Evolutionary conservation across 2,888 invertebrate genomes (phyloP).

Genomic region (Drosophila setosimentum): DNA sequence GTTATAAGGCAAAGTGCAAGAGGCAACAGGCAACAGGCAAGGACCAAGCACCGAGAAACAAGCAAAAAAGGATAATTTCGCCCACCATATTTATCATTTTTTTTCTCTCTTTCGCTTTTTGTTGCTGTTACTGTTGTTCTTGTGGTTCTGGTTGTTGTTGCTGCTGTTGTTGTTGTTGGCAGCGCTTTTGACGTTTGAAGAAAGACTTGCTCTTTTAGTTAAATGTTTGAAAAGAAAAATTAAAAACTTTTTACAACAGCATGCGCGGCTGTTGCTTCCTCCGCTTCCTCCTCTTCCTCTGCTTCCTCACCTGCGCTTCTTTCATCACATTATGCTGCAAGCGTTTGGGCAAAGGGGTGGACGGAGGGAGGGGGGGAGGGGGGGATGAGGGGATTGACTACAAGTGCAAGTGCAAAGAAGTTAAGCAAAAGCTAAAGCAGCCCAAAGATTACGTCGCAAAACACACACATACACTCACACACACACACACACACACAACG

Average conservation of each 20-base stretch:
- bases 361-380: no score
- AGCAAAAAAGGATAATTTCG: slow-evolving; percentile 59
- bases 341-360: slow-evolving; percentile 11
- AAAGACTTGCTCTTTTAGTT: slow-evolving; percentile 77
- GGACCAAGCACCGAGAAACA: slow-evolving; percentile 6
- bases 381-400: slow-evolving; percentile 5
- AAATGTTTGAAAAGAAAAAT: slow-evolving; percentile 82
- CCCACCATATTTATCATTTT: slow-evolving; percentile 15
- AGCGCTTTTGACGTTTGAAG: slow-evolving; percentile 37
- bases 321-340: slow-evolving; percentile 62
- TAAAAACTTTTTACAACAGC: slow-evolving; percentile 80
- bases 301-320: slow-evolving; percentile 18
- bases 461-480: slow-evolving; percentile 4
- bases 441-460: slow-evolving; percentile 55
- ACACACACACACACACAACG: slow-evolving; percentile 5
- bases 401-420: slow-evolving; percentile 75
- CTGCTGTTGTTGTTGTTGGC: slow-evolving; percentile 23
- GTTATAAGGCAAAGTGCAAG: slow-evolving; percentile 58
- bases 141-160: slow-evolving; percentile 7
- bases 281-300: slow-evolving; percentile 19
- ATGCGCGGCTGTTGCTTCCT: slow-evolving; percentile 55
- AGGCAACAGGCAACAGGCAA: slow-evolving; percentile 29
- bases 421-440: slow-evolving; percentile 69
- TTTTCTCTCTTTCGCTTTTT: slow-evolving; percentile 19
- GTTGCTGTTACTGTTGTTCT: slow-evolving; percentile 20